These are phyloP conservation scores for Monodelphis domestica DNA, from an alignment of 2,797 vertebrate genomes.

Conservation along the genomic window DNA sequence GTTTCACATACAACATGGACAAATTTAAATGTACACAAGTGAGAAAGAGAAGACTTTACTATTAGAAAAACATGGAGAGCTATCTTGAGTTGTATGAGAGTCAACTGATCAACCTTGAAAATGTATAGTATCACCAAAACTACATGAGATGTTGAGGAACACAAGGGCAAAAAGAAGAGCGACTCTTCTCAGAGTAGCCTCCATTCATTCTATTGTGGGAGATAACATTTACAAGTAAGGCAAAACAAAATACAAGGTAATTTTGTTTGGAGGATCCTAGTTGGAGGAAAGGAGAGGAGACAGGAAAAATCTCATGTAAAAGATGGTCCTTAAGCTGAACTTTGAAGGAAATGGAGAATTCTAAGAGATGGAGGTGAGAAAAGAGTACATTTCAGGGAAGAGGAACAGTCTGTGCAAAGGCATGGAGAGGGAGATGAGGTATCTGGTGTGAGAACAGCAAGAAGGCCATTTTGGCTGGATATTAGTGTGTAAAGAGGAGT, in stretches of 20 bases:
- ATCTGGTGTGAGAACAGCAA: too few relatives aligned
- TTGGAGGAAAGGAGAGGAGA: not conserved
- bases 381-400: not conserved
- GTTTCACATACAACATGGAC: not conserved
- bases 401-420: not conserved
- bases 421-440: too few relatives aligned
- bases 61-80: not conserved
- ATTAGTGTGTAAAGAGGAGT: not conserved
- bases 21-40: not conserved
- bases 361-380: not conserved
- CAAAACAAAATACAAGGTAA: not conserved
- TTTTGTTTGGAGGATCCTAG: not conserved
- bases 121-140: not conserved
- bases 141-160: not conserved
- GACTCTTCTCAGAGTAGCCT: not conserved
- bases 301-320: not conserved
- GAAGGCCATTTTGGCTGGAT: not conserved
- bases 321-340: not conserved
- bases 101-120: not conserved
- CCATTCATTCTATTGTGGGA: not conserved
- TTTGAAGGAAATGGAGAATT: not conserved
- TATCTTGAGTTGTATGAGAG: not conserved
- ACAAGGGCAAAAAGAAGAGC: not conserved
- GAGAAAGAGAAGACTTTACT: not conserved
- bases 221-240: not conserved